Base-by-base conservation (phyloP, 2,113 vertebrate genomes). In the Polypterus bichir region DNA sequence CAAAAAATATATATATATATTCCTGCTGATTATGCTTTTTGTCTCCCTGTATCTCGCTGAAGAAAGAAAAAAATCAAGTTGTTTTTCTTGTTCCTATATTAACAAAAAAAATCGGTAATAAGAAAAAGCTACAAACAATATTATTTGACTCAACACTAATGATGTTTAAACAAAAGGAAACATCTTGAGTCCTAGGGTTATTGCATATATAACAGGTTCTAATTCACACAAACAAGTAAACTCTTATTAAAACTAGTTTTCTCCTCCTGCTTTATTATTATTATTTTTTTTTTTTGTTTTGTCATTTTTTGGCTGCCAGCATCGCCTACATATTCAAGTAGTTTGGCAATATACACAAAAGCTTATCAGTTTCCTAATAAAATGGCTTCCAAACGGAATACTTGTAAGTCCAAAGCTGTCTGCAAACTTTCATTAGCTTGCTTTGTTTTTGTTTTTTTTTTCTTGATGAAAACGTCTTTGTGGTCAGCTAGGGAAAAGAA, bases 321-420 rank as follows among this genome's bases (percentile, higher is more conserved):
- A 81, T 83, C 75, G 84, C 74, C 81, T 83, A 82, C 75, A 70
- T 75, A 74, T 82, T 88, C 86, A 88, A 88, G 86, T 88, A 83
- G 83, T 88, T 88, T 88, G 86, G 83, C 86, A 87, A 84, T 83
- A 80, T 85, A 88, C 82, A 86, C 84, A 76, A 80, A 84, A 88
- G 86, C 86, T 88, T 88, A 87, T 88, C 77, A 70, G 80, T 81
- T 77, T 70, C 73, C 76, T 80, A 73, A 81, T 77, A 76, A 80
- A 83, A 80, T 82, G 81, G 81, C 80, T 80, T 82, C 77, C 71
- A 67, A 67, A 80, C 72, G 74, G 76, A 80, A 77, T 70, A 70
- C 62, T 27, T 27, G 27, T 54, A 68, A 72, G 62, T 49, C 63
- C 65, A 65, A 64, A 71, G 74, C 77, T 77, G 69, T 72, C 54